Base-by-base conservation (phyloP, 2,797 vertebrate genomes). In the Anguilla marmorata region DNA sequence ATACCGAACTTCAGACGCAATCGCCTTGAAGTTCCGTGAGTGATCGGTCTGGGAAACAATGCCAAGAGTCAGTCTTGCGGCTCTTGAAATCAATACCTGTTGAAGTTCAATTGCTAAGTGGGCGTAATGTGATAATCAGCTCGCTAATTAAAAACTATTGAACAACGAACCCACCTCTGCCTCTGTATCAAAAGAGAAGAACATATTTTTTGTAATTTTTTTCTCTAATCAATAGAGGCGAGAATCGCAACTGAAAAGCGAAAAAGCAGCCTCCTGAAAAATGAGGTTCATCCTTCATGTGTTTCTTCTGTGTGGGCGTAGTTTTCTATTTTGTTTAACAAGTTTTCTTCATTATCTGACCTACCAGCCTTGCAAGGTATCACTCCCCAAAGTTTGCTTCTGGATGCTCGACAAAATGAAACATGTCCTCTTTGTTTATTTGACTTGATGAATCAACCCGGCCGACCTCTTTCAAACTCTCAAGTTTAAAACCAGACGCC, bases 121-220 rank as follows among this genome's bases (percentile, higher is more conserved):
- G 74, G 37, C 74, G 37, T 79, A 79, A 79, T 79, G 74, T 41
- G 37, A 79, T 79, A 79, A 79, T 79, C 33, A 45, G 74, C 11
- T 45, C 0, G 24, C 74, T 79, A 79, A 79, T 79, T 79, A 79
- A 45, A 79, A 79, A 79, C 74, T 41, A 45, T 79, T 79, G 74
- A 45, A 79, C 45, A 41, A 45, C 69, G 45, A 79, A 45, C 37
- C 33, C 74, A 79, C 74, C 74, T 79, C 74, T 79, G 74, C 74
- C 30, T 37, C 6, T 45, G 16, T 45, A 33, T 14, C 74, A 79
- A 79, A 79, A 79, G 21, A 6, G 19, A 79, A 41, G 37, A 79
- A 45, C 33, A 45, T 79, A 41, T 45, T 79, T 79, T 27, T 79
- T 11, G 21, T 66, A 66, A 5, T 56, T 66, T 79, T 41, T 76